Base-by-base conservation (phyloP, 2,888 invertebrate genomes). In the Cantharis rustica region DNA sequence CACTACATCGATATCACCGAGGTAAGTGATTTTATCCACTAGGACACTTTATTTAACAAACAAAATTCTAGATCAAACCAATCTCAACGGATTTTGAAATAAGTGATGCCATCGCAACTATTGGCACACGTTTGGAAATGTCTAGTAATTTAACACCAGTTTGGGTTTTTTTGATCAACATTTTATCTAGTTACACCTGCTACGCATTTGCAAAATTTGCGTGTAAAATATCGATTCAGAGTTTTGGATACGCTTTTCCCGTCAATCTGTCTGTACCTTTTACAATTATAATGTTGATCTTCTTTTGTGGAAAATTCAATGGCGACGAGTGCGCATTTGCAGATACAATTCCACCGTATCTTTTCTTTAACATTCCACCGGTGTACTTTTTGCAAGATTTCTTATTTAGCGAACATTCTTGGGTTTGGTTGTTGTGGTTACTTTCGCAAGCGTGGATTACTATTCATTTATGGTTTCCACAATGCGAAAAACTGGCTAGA, bases 201-300 rank as follows among this genome's bases (percentile, higher is more conserved):
- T 94, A 92, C 84, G 89, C 90, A 16, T 91, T 91, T 79, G 91
- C 93, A 4, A 97, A 96, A 89, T 95, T 96, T 81, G 94, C 96
- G 0, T 96, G 96, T 89, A 95, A 95, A 89, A 94, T 96, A 79
- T 92, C 95, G 86, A 96, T 98, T 85, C 97, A 98, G 87, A 92
- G 93, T 72, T 94, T 96, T 86, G 95, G 96, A 82, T 97, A 95
- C 83, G 95, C 97, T 0, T 91, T 97, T 78, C 96, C 98, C 0
- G 88, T 97, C 62, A 93, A 91, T 83, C 89, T 98, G 11, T 92
- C 93, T 0, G 93, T 95, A 0, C 97, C 97, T 0, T 90, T 93
- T 1, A 91, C 94, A 2, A 89, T 96, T 1, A 92, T 92, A 16
- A 85, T 92, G n/a, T 89, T 95, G 47, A 92, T 95, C 61, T 88